Percentiles rank a stretch among this genome's conserved stretches.
Conservation (phyloP, 2,888 invertebrate species). For the Trypoxylon attenuatum region DNA sequence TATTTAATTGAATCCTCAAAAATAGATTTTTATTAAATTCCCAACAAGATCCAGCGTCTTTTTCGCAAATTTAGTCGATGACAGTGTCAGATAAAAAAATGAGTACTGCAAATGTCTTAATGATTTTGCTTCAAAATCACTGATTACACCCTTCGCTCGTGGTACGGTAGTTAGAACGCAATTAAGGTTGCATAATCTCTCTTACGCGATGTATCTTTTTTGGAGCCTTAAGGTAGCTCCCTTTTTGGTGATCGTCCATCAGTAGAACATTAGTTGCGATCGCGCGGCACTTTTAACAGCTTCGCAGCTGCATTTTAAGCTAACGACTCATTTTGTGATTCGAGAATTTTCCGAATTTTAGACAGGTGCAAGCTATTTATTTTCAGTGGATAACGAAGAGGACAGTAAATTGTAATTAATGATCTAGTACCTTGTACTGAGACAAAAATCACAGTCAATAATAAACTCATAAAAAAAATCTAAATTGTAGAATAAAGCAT, state of each 20-base stretch:
- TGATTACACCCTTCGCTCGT: conserved; percentile 27
- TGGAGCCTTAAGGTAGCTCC: conserved; percentile 2
- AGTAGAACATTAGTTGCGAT: conserved; percentile 46
- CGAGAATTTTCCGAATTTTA: conserved; percentile 3
- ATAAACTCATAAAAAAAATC: no score
- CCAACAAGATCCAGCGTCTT: no score
- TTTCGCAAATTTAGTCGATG: no score
- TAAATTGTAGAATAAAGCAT: no score
- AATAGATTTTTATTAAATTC: no score
- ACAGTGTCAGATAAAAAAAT: no score
- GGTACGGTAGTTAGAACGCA: conserved; percentile 59
- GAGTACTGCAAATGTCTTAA: conserved; percentile 49
- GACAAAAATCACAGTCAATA: no score
- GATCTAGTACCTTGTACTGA: no score
- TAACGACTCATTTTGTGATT: conserved; percentile 13
- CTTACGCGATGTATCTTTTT: conserved; percentile 24
- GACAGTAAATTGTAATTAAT: no score
- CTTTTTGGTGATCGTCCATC: conserved; percentile 39
- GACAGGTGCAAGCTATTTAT: no score
- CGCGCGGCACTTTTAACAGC: conserved; percentile 13
- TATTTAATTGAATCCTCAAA: no score
- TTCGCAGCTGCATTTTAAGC: conserved; percentile 37
- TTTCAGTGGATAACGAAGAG: no score
- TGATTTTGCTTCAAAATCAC: conserved; percentile 39
- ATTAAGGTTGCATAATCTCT: conserved; percentile 54